Base-by-base conservation (phyloP, 2,888 invertebrate species). In the Cerceris ruficornis region DNA sequence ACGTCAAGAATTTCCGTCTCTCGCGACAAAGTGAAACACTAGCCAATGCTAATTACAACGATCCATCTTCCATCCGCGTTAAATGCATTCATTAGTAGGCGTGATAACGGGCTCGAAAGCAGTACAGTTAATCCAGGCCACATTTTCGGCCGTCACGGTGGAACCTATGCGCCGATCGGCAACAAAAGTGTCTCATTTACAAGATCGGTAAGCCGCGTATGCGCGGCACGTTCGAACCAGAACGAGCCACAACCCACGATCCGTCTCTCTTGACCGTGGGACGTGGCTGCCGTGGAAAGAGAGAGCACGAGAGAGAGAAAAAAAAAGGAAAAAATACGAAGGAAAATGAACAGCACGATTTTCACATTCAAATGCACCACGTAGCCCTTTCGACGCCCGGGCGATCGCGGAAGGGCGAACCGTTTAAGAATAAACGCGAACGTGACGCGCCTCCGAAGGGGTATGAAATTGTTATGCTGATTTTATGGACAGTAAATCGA, bases 161-260 rank as follows among this genome's bases (percentile, higher is more conserved):
- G 39, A 65, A 43, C 52, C 54, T 76, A 69, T 65, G 75, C 50
- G 55, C 61, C 60, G 75, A 73, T 71, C 70, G 54, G 69, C 69
- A 66, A 78, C 70, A 73, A 82, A 82, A 75, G 68, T 69, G 72
- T 75, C 68, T 78, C 75, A 68, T 82, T 82, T 82, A 81, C 81
- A 62, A 78, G 78, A 78, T 82, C 81, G 75, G 58, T 42, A 43
- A 60, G 17, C 50, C 14, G 7, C 50, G 11, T 1, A 6, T 28
- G 46, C 54, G 72, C 77, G 74, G 62, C 42, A 55, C 60, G 65
- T 81, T 77, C 81, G 81, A 81, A 61, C 69, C n/a, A 28, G 66
- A 58, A 67, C 65, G 55, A 70, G 75, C 28, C 73, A 64, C 54
- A 71, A 64, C 68, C 52, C 55, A 55, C 46, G 59, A 61, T 61